A percentile compares a stretch with the other conserved stretches of the same genome.
phyloP scores from a whole-genome alignment of 1,140 invertebrate species.

The Euwallacea similis region DNA sequence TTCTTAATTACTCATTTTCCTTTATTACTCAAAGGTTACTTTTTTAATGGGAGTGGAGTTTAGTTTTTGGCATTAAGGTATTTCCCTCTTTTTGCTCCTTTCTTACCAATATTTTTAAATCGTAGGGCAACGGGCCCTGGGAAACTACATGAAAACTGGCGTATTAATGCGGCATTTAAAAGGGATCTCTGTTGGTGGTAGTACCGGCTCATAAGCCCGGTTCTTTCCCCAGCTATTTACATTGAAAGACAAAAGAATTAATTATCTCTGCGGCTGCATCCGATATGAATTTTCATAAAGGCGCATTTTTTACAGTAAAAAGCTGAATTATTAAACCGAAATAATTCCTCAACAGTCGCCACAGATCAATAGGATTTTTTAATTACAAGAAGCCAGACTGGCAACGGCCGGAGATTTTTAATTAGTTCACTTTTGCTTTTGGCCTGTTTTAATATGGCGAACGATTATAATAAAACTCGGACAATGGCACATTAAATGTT shows the following conservation, averaged over 20 bases:
- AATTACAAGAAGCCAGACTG: conserved; percentile 22
- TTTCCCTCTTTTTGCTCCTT: no score
- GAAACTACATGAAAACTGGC: not conserved
- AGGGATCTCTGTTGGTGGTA: conserved; percentile 10
- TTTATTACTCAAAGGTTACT: no score
- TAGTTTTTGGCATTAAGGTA: not conserved
- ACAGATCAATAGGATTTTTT: conserved; percentile 27
- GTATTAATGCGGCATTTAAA: not conserved
- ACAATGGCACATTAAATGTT: conserved; percentile 31
- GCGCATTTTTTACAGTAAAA: conserved; percentile 14
- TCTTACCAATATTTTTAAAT: no score
- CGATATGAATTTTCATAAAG: conserved; percentile 29
- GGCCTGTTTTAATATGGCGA: conserved; percentile 18
- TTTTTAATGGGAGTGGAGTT: not conserved
- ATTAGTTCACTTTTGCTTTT: conserved; percentile 32
- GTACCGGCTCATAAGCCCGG: not conserved
- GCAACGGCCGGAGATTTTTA: conserved; percentile 19
- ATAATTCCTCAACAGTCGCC: conserved; percentile 19
- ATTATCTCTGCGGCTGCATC: conserved; percentile 12
- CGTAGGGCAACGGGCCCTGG: no score
- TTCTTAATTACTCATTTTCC: conserved; percentile 3
- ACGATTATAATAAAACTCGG: conserved; percentile 18
- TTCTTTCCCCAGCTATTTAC: conserved; percentile 1
- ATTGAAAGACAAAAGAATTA: conserved; percentile 27
- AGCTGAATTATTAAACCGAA: conserved; percentile 24